Conservation (phyloP, 2,113 vertebrate species). For the Actenoides hombroni region DNA sequence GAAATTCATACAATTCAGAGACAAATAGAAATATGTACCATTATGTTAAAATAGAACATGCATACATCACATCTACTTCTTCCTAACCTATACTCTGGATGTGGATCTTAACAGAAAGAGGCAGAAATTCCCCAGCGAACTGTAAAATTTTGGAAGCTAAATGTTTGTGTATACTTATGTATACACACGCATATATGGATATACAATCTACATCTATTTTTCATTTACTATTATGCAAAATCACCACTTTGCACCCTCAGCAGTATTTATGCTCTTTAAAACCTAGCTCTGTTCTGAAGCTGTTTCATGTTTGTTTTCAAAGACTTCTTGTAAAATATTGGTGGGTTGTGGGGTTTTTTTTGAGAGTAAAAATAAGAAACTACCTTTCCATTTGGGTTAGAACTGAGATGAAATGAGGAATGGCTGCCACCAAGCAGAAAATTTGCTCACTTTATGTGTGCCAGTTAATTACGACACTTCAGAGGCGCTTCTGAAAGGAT, state of each 20-base stretch:
- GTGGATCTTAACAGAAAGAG: not conserved
- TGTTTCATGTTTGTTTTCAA: conserved; percentile 78
- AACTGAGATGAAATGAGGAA: conserved; percentile 94
- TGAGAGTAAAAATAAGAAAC: conserved; percentile 82
- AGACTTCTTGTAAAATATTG: conserved; percentile 68
- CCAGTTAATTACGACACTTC: conserved; percentile 99
- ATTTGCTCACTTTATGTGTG: conserved; percentile 99
- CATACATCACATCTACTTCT: not conserved
- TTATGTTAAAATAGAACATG: not conserved
- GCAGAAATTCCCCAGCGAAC: not conserved
- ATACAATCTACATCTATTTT: not conserved
- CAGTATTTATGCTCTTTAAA: conserved; percentile 70
- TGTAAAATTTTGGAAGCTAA: not conserved
- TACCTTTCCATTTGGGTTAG: conserved; percentile 86
- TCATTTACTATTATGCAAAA: conserved; percentile 49
- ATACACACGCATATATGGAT: not conserved
- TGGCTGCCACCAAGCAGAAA: conserved; percentile 97
- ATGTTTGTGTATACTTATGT: not conserved
- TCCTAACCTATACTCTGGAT: not conserved
- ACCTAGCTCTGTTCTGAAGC: conserved; percentile 60
- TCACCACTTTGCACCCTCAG: conserved; percentile 61
- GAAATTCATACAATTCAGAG: not conserved
- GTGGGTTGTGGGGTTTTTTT: conserved; percentile 23
- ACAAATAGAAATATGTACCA: not conserved
- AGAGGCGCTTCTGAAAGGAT: conserved; percentile 98